Conservation (phyloP, 2,113 vertebrate species). For the Fregata magnificens region DNA sequence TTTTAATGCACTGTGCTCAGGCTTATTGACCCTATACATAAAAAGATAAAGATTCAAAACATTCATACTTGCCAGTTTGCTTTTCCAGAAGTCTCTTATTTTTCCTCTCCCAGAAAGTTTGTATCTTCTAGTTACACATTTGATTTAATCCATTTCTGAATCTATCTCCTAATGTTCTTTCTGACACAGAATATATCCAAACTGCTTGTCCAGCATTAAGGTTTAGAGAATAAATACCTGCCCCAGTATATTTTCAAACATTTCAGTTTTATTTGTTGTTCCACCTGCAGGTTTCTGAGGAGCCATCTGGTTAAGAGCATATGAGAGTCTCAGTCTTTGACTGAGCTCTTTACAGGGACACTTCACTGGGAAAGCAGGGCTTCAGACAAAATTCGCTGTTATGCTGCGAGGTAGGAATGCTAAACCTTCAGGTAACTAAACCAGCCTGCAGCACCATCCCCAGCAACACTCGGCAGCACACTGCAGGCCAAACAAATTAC, state of each 20-base stretch:
- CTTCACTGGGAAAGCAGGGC: background rate
- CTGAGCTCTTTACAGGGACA: background rate
- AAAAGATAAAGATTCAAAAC: background rate
- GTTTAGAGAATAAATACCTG: background rate
- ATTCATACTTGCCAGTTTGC: background rate
- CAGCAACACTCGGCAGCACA: background rate
- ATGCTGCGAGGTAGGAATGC: rapidly evolving
- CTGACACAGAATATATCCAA: background rate
- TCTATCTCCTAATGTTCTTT: background rate
- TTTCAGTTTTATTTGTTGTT: background rate
- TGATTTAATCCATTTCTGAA: background rate
- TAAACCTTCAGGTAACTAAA: background rate
- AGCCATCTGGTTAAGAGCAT: background rate
- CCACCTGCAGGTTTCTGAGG: background rate
- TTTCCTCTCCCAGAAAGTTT: background rate
- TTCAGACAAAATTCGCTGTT: background rate
- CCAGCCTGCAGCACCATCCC: background rate
- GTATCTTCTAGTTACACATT: background rate
- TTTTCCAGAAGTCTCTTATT: background rate
- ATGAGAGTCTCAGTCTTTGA: background rate
- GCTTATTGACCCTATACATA: background rate
- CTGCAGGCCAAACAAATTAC: background rate
- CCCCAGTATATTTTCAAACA: background rate
- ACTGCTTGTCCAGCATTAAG: background rate
- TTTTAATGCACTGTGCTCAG: background rate